A percentile compares a stretch with the other conserved stretches of the same genome.
phyloP scores from a whole-genome alignment of 2,113 vertebrate genomes.

The Nettapus auritus region DNA sequence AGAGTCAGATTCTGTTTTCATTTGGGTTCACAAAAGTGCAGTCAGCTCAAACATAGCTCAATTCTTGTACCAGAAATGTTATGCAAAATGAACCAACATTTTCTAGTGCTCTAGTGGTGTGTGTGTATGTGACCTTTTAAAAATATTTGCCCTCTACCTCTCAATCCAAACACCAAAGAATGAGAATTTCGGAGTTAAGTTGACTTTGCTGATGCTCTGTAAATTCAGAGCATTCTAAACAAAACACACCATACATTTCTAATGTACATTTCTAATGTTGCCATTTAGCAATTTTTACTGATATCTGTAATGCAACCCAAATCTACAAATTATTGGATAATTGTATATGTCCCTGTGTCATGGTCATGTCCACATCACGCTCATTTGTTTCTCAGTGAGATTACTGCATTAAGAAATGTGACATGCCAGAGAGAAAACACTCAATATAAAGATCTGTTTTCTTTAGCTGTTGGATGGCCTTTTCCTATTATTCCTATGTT shows the following conservation, averaged over 20 bases:
- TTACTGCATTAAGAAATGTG: neutral
- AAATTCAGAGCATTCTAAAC: neutral
- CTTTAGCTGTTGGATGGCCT: neutral
- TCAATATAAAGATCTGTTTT: neutral
- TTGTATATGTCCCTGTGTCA: neutral
- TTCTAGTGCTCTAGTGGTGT: neutral
- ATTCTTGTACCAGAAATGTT: neutral
- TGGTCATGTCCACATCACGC: neutral
- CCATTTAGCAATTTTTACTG: neutral
- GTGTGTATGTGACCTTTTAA: neutral
- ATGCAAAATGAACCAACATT: neutral
- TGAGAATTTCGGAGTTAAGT: neutral
- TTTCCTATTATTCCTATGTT: neutral
- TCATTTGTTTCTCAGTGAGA: neutral
- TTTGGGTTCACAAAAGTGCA: neutral
- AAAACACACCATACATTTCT: neutral
- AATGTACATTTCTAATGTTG: neutral
- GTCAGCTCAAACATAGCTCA: neutral
- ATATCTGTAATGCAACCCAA: neutral
- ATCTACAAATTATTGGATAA: neutral
- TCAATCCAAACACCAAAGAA: neutral
- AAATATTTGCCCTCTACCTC: neutral
- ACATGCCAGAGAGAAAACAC: neutral
- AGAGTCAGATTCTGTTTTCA: neutral
- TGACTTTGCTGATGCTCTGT: neutral